Evolutionary conservation across 30 jellyfish, hydroid and myxozoan species (phyloP).

Genomic region (Chironex yamaguchii): DNA sequence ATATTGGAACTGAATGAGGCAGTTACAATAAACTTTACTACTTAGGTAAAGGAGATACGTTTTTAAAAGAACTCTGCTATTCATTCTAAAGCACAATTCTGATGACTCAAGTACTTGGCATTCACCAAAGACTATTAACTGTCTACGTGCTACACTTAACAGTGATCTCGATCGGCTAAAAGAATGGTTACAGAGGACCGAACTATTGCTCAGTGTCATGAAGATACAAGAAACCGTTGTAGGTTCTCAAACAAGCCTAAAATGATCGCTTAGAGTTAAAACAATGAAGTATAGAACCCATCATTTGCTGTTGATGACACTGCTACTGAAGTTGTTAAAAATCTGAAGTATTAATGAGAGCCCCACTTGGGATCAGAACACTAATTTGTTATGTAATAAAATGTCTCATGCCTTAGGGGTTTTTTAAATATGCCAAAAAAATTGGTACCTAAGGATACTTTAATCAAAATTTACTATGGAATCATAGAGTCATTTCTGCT

Average conservation of each 20-base stretch:
- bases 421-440: background rate
- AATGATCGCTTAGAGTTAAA: no score
- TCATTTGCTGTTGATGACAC: background rate
- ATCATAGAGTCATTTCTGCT: background rate
- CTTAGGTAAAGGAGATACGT: no score
- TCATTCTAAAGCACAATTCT: no score
- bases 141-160: background rate
- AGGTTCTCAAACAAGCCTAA: slow-evolving; percentile 6
- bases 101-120: background rate
- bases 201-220: slow-evolving; percentile 3
- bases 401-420: background rate
- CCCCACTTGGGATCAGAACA: no score
- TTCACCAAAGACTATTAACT: background rate
- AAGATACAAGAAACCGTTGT: slow-evolving; percentile 7
- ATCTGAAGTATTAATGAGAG: background rate
- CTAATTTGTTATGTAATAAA: no score
- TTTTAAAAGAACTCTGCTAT: no score
- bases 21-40: no score
- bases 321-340: slow-evolving; percentile 2
- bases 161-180: slow-evolving; percentile 7
- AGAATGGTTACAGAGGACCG: slow-evolving; percentile 14
- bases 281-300: background rate
- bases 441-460: slow-evolving; percentile 11
- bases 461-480: background rate
- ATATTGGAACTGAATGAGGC: no score